phyloP scores from a whole-genome alignment of 2,797 vertebrate genomes.

The Moxostoma hubbsi region DNA sequence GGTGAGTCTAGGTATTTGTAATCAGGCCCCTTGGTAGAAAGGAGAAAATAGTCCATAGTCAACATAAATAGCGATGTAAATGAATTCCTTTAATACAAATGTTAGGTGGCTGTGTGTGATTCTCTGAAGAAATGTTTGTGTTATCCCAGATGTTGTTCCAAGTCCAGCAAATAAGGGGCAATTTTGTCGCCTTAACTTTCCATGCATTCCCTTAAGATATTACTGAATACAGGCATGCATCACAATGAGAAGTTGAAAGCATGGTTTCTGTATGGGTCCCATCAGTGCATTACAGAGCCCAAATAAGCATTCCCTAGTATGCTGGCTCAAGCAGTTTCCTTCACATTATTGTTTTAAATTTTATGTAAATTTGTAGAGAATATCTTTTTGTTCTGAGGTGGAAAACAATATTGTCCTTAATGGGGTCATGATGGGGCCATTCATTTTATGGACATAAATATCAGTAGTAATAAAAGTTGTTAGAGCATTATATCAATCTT shows the following conservation, averaged over 20 bases:
- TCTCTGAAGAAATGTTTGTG: constrained; percentile 8
- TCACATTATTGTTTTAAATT: constrained; percentile 35
- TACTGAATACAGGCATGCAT: constrained; percentile 35
- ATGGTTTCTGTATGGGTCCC: constrained; percentile 5
- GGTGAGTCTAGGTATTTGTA: no score
- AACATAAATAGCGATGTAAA: constrained; percentile 21
- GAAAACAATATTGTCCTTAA: not conserved
- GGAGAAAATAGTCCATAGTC: no score
- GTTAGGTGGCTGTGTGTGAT: not conserved
- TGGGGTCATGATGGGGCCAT: constrained; percentile 31
- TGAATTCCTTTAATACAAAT: constrained; percentile 18
- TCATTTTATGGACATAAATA: constrained; percentile 28
- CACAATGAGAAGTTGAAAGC: constrained; percentile 37
- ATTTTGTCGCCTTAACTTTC: constrained; percentile 16
- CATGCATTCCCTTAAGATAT: constrained; percentile 28
- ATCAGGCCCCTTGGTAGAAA: no score
- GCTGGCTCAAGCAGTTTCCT: constrained; percentile 33
- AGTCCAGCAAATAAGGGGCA: constrained; percentile 8
- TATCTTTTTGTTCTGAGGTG: not conserved
- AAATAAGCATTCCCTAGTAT: constrained; percentile 21
- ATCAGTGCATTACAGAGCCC: constrained; percentile 15
- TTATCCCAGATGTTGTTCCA: constrained; percentile 34
- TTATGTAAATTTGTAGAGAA: constrained; percentile 16
- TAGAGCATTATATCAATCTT: constrained; percentile 30
- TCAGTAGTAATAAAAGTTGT: constrained; percentile 24